phyloP scores from a whole-genome alignment of 2,888 invertebrate species.

The Bedellia somnulentella region DNA sequence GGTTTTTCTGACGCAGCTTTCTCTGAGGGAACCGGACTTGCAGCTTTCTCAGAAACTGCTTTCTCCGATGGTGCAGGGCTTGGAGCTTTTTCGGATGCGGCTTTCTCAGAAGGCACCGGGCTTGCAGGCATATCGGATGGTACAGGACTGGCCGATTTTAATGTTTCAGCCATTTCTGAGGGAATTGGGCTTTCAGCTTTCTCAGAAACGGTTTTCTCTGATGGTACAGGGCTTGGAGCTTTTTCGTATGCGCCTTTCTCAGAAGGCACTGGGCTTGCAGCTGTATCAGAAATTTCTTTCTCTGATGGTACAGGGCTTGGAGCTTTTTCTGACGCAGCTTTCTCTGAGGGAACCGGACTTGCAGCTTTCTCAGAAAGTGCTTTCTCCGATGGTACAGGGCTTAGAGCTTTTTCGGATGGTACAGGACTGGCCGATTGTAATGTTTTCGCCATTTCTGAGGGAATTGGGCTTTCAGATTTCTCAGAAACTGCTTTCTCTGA shows the following conservation, averaged over 20 bases:
- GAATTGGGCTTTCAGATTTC: too few species aligned
- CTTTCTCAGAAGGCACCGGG: too few species aligned
- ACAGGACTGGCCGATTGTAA: too few species aligned
- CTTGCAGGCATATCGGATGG: too few species aligned
- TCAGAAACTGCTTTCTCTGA: too few species aligned
- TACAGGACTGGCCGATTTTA: too few species aligned
- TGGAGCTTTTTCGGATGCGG: not conserved
- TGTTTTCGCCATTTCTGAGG: too few species aligned
- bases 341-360: slow-evolving; percentile 6
- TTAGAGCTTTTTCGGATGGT: not conserved
- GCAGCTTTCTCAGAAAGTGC: slow-evolving; percentile 7
- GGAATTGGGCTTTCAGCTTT: not conserved
- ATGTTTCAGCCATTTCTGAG: too few species aligned
- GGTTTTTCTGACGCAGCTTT: not conserved
- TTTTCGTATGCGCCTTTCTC: not conserved
- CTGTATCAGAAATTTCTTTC: not conserved
- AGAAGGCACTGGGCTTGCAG: not conserved
- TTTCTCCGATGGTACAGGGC: not conserved
- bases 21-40: not conserved
- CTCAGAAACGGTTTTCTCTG: not conserved
- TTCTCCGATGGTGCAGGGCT: not conserved
- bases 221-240: not conserved
- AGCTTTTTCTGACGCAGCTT: not conserved
- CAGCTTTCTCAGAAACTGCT: not conserved
- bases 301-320: not conserved